Evolutionary conservation across 2,797 vertebrate genomes (phyloP).

Genomic region (Dallia pectoralis): DNA sequence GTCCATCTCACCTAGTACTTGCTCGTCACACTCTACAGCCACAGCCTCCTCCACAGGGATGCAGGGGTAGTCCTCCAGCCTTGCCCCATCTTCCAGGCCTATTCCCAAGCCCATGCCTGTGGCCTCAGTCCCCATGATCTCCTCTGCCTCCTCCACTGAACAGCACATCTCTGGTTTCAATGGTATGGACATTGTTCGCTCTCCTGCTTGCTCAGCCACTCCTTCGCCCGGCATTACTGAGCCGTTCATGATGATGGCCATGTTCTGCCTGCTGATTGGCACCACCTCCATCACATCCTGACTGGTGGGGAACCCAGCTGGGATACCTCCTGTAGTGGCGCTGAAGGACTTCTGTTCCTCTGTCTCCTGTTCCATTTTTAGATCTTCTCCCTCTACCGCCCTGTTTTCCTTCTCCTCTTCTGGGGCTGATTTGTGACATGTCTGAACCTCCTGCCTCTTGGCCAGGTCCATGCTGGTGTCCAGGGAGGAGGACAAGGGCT

Average conservation of each 20-base stretch:
- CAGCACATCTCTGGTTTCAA: constrained; percentile 73
- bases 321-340: constrained; percentile 21
- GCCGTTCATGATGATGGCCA: constrained; percentile 73
- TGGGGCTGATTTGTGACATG: constrained; percentile 5
- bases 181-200: background rate
- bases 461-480: constrained; percentile 74
- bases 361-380: constrained; percentile 15
- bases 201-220: background rate
- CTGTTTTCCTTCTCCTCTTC: constrained; percentile 23
- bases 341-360: constrained; percentile 30
- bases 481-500: constrained; percentile 75
- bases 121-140: constrained; percentile 94
- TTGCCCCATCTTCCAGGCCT: constrained; percentile 70
- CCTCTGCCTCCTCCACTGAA: constrained; percentile 92
- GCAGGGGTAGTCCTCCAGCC: constrained; percentile 84
- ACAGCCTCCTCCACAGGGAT: constrained; percentile 95
- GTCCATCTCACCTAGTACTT: constrained; percentile 90
- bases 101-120: constrained; percentile 67
- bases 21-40: constrained; percentile 96
- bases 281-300: constrained; percentile 41
- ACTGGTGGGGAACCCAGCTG: constrained; percentile 42
- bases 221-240: constrained; percentile 62
- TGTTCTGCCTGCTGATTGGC: constrained; percentile 41
- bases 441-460: constrained; percentile 55
- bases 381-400: constrained; percentile 16